Evolutionary conservation across 2,113 vertebrate genomes (phyloP).

Genomic region (Lichenostomus cassidix): DNA sequence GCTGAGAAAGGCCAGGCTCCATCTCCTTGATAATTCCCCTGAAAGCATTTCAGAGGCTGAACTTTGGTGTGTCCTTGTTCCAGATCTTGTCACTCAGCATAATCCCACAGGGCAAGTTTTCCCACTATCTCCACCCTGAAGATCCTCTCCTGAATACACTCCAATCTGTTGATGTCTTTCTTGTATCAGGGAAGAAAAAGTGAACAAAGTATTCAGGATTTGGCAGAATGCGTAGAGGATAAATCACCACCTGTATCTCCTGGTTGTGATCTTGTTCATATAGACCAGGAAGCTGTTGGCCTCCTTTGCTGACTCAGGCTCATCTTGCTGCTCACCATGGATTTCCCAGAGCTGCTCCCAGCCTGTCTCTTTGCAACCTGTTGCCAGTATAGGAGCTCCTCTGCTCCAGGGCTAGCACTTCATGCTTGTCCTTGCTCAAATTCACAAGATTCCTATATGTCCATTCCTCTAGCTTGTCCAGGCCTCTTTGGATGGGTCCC

Average conservation of each 20-base stretch:
- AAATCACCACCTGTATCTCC: background rate
- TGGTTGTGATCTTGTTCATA: background rate
- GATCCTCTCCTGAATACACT: background rate
- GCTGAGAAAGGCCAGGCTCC: background rate
- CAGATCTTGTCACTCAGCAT: background rate
- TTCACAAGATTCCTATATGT: background rate
- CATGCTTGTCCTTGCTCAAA: background rate
- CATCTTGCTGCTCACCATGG: rapidly evolving
- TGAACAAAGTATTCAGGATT: background rate
- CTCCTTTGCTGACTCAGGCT: background rate
- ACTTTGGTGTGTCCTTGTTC: background rate
- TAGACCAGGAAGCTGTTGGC: background rate
- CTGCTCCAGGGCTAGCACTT: background rate
- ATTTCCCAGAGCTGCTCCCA: background rate
- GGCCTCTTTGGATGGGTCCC: background rate
- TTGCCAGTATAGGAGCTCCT: background rate
- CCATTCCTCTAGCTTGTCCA: background rate
- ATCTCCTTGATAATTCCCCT: background rate
- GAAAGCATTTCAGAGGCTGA: background rate
- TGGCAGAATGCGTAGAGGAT: background rate
- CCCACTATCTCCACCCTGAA: background rate
- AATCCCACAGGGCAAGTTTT: background rate
- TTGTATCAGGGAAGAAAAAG: background rate
- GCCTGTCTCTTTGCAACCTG: background rate
- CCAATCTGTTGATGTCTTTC: background rate